These are phyloP conservation scores for Bradypodion ventrale DNA, from an alignment of 2,797 vertebrate genomes.

Conservation along the genomic window DNA sequence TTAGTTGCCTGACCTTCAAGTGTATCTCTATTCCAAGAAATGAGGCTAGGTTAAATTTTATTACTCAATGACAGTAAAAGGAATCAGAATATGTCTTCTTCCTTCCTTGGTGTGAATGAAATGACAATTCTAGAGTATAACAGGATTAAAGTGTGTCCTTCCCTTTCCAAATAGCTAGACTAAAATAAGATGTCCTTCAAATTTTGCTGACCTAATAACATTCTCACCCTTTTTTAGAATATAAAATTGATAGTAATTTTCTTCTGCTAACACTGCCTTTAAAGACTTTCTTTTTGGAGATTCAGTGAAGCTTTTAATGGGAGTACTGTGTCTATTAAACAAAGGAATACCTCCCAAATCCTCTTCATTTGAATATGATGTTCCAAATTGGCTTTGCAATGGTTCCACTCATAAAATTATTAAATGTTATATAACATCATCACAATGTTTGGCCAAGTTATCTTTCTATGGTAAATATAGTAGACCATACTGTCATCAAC, in stretches of 20 bases:
- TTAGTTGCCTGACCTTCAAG: slow-evolving; percentile 43
- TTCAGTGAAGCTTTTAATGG: slow-evolving; percentile 55
- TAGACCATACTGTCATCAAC: too few species aligned
- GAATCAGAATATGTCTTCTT: slow-evolving; percentile 32
- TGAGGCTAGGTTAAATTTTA: slow-evolving; percentile 35
- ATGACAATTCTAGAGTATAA: slow-evolving; percentile 33
- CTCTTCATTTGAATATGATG: not conserved
- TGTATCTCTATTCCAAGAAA: slow-evolving; percentile 30
- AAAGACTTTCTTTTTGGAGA: slow-evolving; percentile 41
- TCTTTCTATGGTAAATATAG: too few species aligned
- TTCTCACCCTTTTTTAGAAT: slow-evolving; percentile 45
- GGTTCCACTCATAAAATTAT: not conserved
- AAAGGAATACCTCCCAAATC: not conserved
- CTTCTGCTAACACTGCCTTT: slow-evolving; percentile 37
- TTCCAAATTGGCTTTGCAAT: not conserved
- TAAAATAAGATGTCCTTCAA: slow-evolving; percentile 56
- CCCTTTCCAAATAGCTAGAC: slow-evolving; percentile 27
- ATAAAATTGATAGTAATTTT: slow-evolving; percentile 47
- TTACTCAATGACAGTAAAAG: slow-evolving; percentile 46
- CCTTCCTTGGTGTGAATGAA: slow-evolving; percentile 7
- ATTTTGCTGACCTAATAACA: slow-evolving; percentile 56
- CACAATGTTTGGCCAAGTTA: too few species aligned
- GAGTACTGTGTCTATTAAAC: slow-evolving; percentile 21
- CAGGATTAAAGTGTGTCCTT: slow-evolving; percentile 44
- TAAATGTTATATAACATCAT: not conserved